Percentiles rank a stretch among this genome's conserved stretches.
phyloP scores from a whole-genome alignment of 2,888 invertebrate genomes.

The Rhyacophila evoluta region DNA sequence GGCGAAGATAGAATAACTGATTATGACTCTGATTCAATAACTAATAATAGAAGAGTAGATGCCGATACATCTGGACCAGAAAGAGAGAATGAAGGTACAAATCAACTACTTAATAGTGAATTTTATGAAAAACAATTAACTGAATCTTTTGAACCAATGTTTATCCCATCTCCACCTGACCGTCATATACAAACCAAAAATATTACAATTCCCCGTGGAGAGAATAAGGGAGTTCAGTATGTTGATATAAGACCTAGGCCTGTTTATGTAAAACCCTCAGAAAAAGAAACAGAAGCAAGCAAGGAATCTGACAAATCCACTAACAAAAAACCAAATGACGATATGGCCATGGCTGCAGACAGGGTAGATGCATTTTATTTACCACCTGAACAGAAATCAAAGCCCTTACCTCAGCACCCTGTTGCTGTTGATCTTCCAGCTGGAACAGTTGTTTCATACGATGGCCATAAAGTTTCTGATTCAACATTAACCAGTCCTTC shows the following conservation, averaged over 20 bases:
- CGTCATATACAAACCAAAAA: conserved; percentile 63
- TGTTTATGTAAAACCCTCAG: conserved; percentile 62
- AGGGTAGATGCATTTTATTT: conserved; percentile 79
- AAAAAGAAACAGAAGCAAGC: conserved; percentile 61
- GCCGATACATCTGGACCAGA: conserved; percentile 60
- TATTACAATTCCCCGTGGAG: conserved; percentile 54
- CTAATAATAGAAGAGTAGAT: conserved; percentile 69
- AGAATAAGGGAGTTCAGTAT: conserved; percentile 45
- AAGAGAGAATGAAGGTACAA: conserved; percentile 66
- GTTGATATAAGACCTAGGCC: conserved; percentile 68
- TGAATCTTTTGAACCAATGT: conserved; percentile 83
- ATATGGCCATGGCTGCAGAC: conserved; percentile 79
- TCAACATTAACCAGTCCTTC: conserved; percentile 72
- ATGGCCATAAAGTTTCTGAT: conserved; percentile 81
- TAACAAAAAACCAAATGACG: conserved; percentile 59
- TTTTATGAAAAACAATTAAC: conserved; percentile 68
- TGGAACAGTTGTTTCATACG: conserved; percentile 79
- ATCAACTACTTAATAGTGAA: conserved; percentile 61
- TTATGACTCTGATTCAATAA: conserved; percentile 59
- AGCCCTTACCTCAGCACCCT: conserved; percentile 63
- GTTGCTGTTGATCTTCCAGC: conserved; percentile 61
- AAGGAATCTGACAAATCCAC: conserved; percentile 57
- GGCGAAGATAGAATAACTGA: conserved; percentile 68
- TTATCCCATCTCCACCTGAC: conserved; percentile 82
- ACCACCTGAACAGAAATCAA: conserved; percentile 74